Evolutionary conservation across 2,888 invertebrate genomes (phyloP), one percentile per base, ranked within the genome.

Genomic region (Frankliniella intonsa): DNA sequence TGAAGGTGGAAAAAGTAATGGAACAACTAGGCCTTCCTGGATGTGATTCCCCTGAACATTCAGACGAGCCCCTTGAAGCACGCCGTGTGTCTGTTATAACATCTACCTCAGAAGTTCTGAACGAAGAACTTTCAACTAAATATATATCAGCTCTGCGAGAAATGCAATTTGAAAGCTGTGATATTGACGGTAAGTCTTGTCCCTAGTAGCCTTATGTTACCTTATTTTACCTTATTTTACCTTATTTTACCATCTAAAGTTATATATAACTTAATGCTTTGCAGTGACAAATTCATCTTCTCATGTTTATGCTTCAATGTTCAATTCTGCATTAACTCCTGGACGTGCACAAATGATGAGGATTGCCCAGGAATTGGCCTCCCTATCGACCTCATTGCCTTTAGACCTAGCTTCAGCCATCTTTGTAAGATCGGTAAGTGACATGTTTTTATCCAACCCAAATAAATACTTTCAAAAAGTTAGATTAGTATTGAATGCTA

Each of bases 361-460:
- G 65, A 84, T 84, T 55, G 84, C 84, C 55, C 84, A 84, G 82
- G 84, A 84, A 84, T 82, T 84, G 83, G 84, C 84, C 50, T 82
- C 83, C n/a, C 83, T 84, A 83, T 83, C 84, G 62, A 84, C 83
- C 38, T 83, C 84, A 12, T 83, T 84, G 51, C 84, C 84, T 49
- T 83, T 84, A 82, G 84, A 84, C 81, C 81, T 83, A 55, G 83
- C 81, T 65, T 84, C 84, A 19, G 82, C 84, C 25, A 84, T 84
- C 79, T 84, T 84, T 81, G 81, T 84, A 27, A 83, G 84, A 83
- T 83, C 83, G 82, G 84, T 76, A 12, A 76, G 69, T 62, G 12
- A 62, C 8, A 62, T 17, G 12, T 8, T 8, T 14, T 55, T 55
- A 55, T 14, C 7, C 55, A 55, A 55, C 7, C 17, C 7, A n/a